Conservation (phyloP, 2,113 vertebrate genomes). For the Pogonocichla stellata region DNA sequence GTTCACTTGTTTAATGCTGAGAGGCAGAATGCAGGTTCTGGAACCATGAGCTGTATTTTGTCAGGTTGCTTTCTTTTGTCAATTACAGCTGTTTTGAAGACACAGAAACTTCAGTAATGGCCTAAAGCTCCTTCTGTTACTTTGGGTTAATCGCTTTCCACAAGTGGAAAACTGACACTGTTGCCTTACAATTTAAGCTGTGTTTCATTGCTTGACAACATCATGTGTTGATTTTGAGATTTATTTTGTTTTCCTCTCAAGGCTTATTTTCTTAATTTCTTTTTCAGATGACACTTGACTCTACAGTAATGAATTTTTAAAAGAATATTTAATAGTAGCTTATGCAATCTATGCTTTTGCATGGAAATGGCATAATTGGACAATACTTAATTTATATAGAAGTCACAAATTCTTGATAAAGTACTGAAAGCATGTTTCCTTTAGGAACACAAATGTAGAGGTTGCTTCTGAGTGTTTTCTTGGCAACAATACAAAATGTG, state of each 20-base stretch:
- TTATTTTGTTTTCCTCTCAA: background rate
- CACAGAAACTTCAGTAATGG: background rate
- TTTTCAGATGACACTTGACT: background rate
- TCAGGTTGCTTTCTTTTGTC: conserved; percentile 17
- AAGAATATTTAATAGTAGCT: background rate
- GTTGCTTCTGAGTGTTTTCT: background rate
- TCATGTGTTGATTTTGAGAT: background rate
- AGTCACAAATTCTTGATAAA: background rate
- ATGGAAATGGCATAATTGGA: background rate
- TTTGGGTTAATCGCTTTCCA: background rate
- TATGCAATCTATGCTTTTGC: background rate
- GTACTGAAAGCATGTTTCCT: background rate
- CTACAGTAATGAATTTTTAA: background rate
- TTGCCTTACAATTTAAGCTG: background rate
- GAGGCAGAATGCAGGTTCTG: background rate
- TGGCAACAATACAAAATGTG: background rate
- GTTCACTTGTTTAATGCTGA: background rate
- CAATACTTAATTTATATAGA: background rate
- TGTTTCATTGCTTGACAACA: background rate
- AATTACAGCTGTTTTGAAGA: background rate
- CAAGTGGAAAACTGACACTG: background rate
- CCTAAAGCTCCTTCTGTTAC: background rate
- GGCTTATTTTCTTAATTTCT: background rate
- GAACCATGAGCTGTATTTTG: background rate
- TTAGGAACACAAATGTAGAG: background rate